Conservation (phyloP, 2,888 invertebrate species). For the Lasioglossum figueresi region DNA sequence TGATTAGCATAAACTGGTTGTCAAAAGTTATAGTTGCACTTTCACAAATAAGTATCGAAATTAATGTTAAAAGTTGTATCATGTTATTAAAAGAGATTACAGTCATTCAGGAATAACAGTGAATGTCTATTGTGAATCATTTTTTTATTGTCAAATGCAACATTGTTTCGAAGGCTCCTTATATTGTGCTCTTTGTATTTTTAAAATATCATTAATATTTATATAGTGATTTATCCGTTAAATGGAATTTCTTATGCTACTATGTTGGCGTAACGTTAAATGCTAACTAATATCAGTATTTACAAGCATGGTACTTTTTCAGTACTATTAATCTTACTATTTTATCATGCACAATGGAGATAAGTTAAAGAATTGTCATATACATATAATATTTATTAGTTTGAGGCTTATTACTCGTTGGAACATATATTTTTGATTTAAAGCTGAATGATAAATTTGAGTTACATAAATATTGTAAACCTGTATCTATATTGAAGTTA, state of each 20-base stretch:
- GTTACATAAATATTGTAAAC: conserved; percentile 29
- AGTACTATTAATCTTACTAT: conserved; percentile 56
- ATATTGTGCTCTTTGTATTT: conserved; percentile 52
- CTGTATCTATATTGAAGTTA: conserved; percentile 24
- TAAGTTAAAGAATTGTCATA: conserved; percentile 47
- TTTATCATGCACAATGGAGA: conserved; percentile 49
- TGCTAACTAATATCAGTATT: conserved; percentile 60
- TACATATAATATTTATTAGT: conserved; percentile 49
- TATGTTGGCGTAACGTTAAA: conserved; percentile 49
- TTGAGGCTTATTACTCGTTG: conserved; percentile 48
- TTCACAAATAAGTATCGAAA: conserved; percentile 48
- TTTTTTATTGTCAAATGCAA: conserved; percentile 38
- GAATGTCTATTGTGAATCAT: conserved; percentile 41
- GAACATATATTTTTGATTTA: conserved; percentile 40
- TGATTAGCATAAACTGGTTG: conserved; percentile 57
- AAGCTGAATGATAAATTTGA: conserved; percentile 30
- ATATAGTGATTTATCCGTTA: conserved; percentile 54
- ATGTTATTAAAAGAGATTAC: conserved; percentile 35
- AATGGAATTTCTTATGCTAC: conserved; percentile 55
- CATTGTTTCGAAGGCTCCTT: conserved; percentile 29
- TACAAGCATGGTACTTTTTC: conserved; percentile 53
- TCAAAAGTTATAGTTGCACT: conserved; percentile 50
- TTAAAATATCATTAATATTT: conserved; percentile 49
- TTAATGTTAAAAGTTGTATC: conserved; percentile 38
- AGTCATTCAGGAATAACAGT: conserved; percentile 38